Base-by-base conservation (phyloP, 2,888 invertebrate species). In the Chaitophorus viminalis region DNA sequence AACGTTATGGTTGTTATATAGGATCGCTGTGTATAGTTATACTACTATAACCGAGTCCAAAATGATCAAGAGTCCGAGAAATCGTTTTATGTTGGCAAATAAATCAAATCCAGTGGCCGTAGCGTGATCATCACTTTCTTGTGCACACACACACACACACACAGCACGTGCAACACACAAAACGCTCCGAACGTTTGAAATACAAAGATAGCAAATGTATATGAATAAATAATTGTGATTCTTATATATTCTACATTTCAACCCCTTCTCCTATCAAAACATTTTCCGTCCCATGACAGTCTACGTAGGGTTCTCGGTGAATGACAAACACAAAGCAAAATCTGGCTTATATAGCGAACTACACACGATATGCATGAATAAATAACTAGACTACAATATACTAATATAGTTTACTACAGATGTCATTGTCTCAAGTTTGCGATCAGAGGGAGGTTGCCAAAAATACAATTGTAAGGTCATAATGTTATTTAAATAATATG, bases 141-240 rank as follows among this genome's bases (percentile, higher is more conserved):
- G 6, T 8, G 11, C 39, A 39, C 39, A 9, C 46, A 54, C 54
- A 5, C 21, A 33, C n/a, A n/a, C n/a, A n/a, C n/a, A n/a, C n/a
- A n/a, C n/a, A n/a, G n/a, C n/a, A n/a, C n/a, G n/a, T n/a, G n/a
- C n/a, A n/a, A n/a, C n/a, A n/a, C n/a, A n/a, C n/a, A n/a, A n/a
- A n/a, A n/a, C n/a, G n/a, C n/a, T n/a, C 60, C 60, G 60, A 8
- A 60, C 60, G 78, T 78, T 65, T 36, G 65, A 25, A 79, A 17
- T 65, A 17, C 79, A 54, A 25, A 36, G 78, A 60, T 78, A 11
- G 36, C 65, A 65, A 65, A 36, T 14, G 36, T 65, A 65, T 79
- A 65, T 79, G 79, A 79, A 79, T 79, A 79, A 79, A 65, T 79
- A 65, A 79, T 79, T 36, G 36, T 8, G 21, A 65, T n/a, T 79